These are phyloP conservation scores for Orussus abietinus DNA, from an alignment of 1,140 invertebrate genomes.

Conservation along the genomic window DNA sequence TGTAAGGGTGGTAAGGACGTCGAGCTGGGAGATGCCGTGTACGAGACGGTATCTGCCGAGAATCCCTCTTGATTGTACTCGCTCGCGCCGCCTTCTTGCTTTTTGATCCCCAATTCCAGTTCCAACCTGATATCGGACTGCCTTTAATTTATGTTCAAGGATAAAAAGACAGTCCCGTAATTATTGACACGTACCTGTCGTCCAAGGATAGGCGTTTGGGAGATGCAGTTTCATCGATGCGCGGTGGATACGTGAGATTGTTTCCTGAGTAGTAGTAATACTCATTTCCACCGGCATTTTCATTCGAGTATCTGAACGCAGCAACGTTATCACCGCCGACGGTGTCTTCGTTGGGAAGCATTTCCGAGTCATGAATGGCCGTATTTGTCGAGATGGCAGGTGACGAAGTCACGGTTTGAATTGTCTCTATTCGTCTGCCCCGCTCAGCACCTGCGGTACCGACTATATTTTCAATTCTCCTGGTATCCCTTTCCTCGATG, in stretches of 20 bases:
- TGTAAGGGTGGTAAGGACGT: no score
- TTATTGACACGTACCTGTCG: slow-evolving; percentile 40
- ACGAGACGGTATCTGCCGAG: no score
- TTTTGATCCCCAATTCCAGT: slow-evolving; percentile 49
- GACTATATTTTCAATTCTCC: slow-evolving; percentile 13
- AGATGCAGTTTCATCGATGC: slow-evolving; percentile 43
- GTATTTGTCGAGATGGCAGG: slow-evolving; percentile 20
- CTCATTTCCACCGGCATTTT: slow-evolving; percentile 31
- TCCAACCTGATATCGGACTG: no score
- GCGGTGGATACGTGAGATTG: slow-evolving; percentile 49
- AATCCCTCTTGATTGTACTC: no score
- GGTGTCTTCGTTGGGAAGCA: slow-evolving; percentile 20
- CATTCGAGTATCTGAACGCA: slow-evolving; percentile 32
- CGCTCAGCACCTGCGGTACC: slow-evolving; percentile 24
- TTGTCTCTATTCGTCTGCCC: slow-evolving; percentile 42
- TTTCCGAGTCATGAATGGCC: slow-evolving; percentile 27
- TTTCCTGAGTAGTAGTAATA: slow-evolving; percentile 45
- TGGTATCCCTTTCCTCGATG: slow-evolving; percentile 20
- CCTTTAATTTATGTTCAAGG: no score
- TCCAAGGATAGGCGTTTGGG: slow-evolving; percentile 51
- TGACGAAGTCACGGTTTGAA: no score
- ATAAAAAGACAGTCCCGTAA: slow-evolving; percentile 8
- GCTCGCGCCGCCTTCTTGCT: slow-evolving; percentile 30
- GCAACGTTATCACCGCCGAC: slow-evolving; percentile 19
- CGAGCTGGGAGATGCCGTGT: no score